phyloP scores from a whole-genome alignment of 1,140 invertebrate species.

The Tetraneura akinire region DNA sequence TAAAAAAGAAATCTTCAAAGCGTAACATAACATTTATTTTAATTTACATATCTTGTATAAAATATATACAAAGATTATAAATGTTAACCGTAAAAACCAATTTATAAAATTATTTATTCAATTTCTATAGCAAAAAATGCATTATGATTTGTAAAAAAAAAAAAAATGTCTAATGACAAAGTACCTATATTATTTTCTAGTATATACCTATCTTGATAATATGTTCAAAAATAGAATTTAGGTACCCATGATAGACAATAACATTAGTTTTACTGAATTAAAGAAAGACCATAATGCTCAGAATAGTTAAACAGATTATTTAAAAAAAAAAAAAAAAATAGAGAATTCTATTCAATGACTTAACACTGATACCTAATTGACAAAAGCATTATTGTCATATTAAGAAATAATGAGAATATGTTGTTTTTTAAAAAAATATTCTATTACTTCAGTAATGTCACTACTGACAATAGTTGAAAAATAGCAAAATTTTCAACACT shows the following conservation, averaged over 20 bases:
- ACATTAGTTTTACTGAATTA: conserved; percentile 30
- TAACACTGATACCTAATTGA: conserved; percentile 43
- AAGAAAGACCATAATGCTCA: conserved; percentile 29
- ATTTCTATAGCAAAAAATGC: too few species aligned
- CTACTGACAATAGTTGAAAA: conserved; percentile 13
- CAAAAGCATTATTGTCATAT: conserved; percentile 30
- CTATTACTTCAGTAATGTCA: conserved; percentile 35
- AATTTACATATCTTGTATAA: not conserved
- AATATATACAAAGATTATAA: not conserved
- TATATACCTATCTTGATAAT: not conserved
- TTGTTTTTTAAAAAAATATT: conserved; percentile 13
- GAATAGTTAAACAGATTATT: conserved; percentile 33
- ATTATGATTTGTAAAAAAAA: too few species aligned
- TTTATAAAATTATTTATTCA: conserved; percentile 13
- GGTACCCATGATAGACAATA: conserved; percentile 39
- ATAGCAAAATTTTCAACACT: not conserved
- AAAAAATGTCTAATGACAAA: too few species aligned
- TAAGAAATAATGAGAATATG: conserved; percentile 28
- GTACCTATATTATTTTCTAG: not conserved
- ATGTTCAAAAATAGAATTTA: conserved; percentile 15
- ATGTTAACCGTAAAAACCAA: not conserved
- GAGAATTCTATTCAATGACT: conserved; percentile 11
- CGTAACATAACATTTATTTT: conserved; percentile 35
- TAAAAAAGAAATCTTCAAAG: conserved; percentile 24
- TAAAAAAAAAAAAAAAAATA: not conserved